Evolutionary conservation across 2,797 vertebrate species (phyloP).

Genomic region (Ptychobarbus kaznakovi): DNA sequence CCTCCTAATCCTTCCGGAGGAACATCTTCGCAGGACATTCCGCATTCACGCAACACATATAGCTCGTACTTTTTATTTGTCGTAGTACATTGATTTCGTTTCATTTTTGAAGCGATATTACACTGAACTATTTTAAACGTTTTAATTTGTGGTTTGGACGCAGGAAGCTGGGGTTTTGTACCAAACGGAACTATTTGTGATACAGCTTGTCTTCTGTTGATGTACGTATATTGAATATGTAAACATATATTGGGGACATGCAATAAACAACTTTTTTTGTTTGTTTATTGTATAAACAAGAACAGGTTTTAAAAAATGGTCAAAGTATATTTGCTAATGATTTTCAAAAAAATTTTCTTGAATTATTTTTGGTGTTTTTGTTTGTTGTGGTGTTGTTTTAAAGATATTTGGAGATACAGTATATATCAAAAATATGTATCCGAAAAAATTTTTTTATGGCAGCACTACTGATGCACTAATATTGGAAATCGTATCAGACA

Average conservation of each 20-base stretch:
- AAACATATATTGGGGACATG: background rate
- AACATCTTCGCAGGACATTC: background rate
- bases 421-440: background rate
- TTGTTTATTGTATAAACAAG: background rate
- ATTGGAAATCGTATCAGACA: background rate
- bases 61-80: background rate
- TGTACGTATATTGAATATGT: background rate
- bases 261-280: background rate
- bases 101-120: background rate
- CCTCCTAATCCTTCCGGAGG: slow-evolving; percentile 39
- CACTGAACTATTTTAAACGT: background rate
- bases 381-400: background rate
- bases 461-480: background rate
- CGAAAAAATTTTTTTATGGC: background rate
- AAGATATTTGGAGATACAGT: background rate
- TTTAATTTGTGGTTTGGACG: background rate
- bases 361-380: background rate
- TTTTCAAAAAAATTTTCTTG: background rate
- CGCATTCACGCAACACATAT: background rate
- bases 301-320: background rate
- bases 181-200: slow-evolving; percentile 1
- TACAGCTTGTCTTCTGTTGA: background rate
- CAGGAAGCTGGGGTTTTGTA: background rate
- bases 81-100: background rate
- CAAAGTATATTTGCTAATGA: background rate